phyloP scores from a whole-genome alignment of 2,797 vertebrate genomes.

The Ibycter americanus region DNA sequence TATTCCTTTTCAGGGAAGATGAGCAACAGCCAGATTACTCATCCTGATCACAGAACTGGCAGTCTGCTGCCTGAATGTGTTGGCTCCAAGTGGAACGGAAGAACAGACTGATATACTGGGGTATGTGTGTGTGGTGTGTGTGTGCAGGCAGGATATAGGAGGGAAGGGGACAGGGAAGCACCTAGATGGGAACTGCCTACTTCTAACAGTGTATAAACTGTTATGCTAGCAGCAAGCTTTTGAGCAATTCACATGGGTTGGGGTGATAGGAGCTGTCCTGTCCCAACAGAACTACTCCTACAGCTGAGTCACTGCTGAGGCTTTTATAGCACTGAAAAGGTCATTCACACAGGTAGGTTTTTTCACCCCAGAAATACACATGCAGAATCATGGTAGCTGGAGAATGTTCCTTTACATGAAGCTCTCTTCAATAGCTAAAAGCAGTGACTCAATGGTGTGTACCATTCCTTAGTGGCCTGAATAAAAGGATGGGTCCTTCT shows the following conservation, averaged over 20 bases:
- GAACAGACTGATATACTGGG: not conserved
- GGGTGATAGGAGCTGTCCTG: not conserved
- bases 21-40: not conserved
- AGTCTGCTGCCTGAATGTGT: not conserved
- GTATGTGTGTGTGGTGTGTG: no score
- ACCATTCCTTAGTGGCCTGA: not conserved
- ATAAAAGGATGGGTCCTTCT: not conserved
- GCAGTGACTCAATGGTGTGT: not conserved
- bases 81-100: not conserved
- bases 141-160: no score
- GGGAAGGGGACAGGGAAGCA: not conserved
- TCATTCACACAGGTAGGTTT: fast-evolving
- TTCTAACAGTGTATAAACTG: not conserved
- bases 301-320: not conserved
- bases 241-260: not conserved
- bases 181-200: fast-evolving
- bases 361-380: not conserved
- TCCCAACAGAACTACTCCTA: not conserved
- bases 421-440: not conserved
- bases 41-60: not conserved
- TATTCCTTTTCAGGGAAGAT: not conserved
- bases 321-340: not conserved
- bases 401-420: not conserved
- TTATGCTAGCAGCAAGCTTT: not conserved
- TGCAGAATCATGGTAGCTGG: not conserved